phyloP scores from a whole-genome alignment of 1,140 invertebrate species.

The Calephelis nemesis region DNA sequence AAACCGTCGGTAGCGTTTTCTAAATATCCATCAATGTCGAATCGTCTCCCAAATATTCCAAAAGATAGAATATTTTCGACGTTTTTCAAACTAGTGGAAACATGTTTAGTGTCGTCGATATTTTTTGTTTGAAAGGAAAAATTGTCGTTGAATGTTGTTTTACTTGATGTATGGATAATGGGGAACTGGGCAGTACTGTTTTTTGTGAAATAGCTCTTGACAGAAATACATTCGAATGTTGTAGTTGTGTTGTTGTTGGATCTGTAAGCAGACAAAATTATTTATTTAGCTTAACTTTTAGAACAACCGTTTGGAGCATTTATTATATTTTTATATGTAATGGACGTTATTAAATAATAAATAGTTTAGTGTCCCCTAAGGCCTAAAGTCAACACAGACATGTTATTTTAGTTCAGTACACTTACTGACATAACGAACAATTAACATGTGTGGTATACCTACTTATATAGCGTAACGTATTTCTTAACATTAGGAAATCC shows the following conservation, averaged over 20 bases:
- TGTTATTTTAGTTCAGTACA: too few relatives aligned
- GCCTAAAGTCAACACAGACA: too few relatives aligned
- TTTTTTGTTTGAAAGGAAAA: slow-evolving; percentile 36
- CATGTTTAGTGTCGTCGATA: slow-evolving; percentile 31
- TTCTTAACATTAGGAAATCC: too few relatives aligned
- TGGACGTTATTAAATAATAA: too few relatives aligned
- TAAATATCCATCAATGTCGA: slow-evolving; percentile 5
- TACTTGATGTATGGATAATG: slow-evolving; percentile 39
- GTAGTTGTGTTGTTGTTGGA: slow-evolving; percentile 44
- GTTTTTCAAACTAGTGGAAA: slow-evolving; percentile 37
- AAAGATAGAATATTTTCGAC: slow-evolving; percentile 42
- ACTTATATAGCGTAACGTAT: too few relatives aligned
- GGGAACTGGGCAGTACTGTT: slow-evolving; percentile 49
- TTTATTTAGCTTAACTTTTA: too few relatives aligned
- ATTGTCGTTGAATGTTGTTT: slow-evolving; percentile 30
- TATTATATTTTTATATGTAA: too few relatives aligned
- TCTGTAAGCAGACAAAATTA: slow-evolving; percentile 40
- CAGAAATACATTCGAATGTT: slow-evolving; percentile 48
- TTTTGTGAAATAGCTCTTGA: slow-evolving; percentile 50
- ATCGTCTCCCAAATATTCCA: slow-evolving; percentile 43
- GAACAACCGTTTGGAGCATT: too few relatives aligned
- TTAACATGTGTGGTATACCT: too few relatives aligned
- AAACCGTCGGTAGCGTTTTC: slow-evolving; percentile 19
- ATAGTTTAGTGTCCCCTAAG: too few relatives aligned
- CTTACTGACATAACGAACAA: too few relatives aligned